Base-by-base conservation (phyloP, 2,888 invertebrate species). In the Drosophila hawaiiensis region DNA sequence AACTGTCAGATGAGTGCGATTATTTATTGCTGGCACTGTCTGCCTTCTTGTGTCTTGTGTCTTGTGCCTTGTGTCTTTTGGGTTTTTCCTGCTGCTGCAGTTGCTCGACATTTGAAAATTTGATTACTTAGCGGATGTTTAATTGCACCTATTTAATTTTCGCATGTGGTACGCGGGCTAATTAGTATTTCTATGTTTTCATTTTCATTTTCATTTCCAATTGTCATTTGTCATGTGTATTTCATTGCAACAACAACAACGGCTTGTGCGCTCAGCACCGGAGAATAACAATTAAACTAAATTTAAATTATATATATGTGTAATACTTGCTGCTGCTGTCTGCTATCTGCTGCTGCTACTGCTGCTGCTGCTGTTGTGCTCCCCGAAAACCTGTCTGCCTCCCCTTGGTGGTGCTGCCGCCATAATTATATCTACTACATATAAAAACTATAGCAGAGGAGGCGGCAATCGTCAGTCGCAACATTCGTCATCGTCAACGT, bases 121-220 rank as follows among this genome's bases (percentile, higher is more conserved):
- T 91, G 91, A 91, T 92, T 92, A 91, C 92, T 91, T 92, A 84
- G 91, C 92, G 92, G 91, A 91, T 92, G 92, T 91, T 91, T 92
- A 92, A 91, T 91, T 91, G 91, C 83, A 90, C 91, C 92, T 92
- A 91, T 92, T 91, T 91, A 91, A 90, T 91, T 92, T 90, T 90
- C 80, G 76, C 82, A 80, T 85, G 74, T 70, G 72, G 71, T 78
- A 56, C 68, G 83, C 62, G 65, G 29, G 50, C 61, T 71, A 80
- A 77, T 77, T 77, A 80, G 77, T 76, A 80, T 71, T 62, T 49
- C 68, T 72, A 78, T 78, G 81, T 80, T 78, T 78, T 78, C 72
- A 83, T 68, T 84, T 70, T 67, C 72, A 83, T 68, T 84, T 70
- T 67, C 62, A 75, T 76, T 89, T 82, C 77, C 79, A 89, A 86